Evolutionary conservation across 2,888 invertebrate species (phyloP), one percentile per base, ranked within the genome.

Genomic region (Himalopsyche japonica): DNA sequence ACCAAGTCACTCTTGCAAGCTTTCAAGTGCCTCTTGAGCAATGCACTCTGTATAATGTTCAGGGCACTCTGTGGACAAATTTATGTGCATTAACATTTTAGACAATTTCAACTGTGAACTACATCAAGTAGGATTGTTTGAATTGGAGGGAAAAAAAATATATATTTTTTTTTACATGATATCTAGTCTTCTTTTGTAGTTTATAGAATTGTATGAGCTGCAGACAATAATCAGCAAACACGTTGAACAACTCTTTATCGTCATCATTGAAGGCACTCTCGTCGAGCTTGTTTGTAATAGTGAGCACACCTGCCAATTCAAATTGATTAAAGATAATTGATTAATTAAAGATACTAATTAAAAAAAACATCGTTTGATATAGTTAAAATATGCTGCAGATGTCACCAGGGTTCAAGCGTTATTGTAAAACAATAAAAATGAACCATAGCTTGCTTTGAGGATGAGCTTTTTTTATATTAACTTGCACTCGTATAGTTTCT

Each of bases 211-310:
- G 93, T 7, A 94, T 90, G 27, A 93, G 93, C 70, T 94, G 90
- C 0, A 93, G 92, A 88, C 93, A 93, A 88, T 94, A 94, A 86
- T 91, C 91, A 20, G 93, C 91, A 88, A 94, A 93, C 27, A 93
- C 93, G 12, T 91, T 88, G 87, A 94, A 93, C 81, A 94, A 89
- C 80, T 89, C 88, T 88, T 94, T 94, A 87, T 94, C 94, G 7
- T 92, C 91, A 0, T 87, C 64, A 64, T 90, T 90, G 88, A 94
- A 94, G 3, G 92, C 89, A 82, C 77, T 90, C 88, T 88, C 90
- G 89, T 89, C 89, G 8, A 87, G 89, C 88, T 94, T 94, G 89
- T 94, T 94, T 0, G 92, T 91, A 6, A 94, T 89, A 88, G 94
- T 93, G 0, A 94, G 92, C 0, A 94, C 92, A 80, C 94, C 94